phyloP scores from a whole-genome alignment of 1,140 invertebrate species.

The Ctenoplectra terminalis region DNA sequence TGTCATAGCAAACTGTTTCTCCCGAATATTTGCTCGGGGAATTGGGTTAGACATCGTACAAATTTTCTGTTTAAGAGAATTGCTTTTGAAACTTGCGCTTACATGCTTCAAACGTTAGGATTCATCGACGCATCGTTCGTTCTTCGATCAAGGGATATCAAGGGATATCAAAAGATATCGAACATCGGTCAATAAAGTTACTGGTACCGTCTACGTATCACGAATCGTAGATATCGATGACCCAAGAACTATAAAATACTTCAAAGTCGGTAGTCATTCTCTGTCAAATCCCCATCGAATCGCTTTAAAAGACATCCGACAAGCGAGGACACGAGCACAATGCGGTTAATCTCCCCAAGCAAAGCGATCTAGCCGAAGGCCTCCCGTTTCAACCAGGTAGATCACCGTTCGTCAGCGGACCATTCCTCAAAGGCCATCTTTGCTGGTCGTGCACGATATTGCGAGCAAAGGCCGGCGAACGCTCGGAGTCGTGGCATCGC shows the following conservation, averaged over 20 bases:
- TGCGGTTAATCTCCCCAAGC: not conserved
- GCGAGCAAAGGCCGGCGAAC: constrained; percentile 28
- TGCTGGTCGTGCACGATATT: constrained; percentile 53
- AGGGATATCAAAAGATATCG: no score
- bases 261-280: not conserved
- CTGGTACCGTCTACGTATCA: not conserved
- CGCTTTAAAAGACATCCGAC: not conserved
- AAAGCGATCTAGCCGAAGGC: constrained; percentile 37
- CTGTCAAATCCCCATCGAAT: not conserved
- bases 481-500: constrained; percentile 58
- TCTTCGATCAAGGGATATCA: no score
- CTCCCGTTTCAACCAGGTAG: constrained; percentile 39
- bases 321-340: not conserved
- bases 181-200: no score
- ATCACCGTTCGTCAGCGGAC: constrained; percentile 40
- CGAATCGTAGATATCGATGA: not conserved
- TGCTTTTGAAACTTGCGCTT: no score
- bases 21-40: not conserved
- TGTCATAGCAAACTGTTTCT: not conserved
- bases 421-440: constrained; percentile 59
- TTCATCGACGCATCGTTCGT: no score
- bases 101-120: no score
- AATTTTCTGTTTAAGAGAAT: not conserved
- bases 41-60: not conserved
- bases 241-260: not conserved